Evolutionary conservation across 2,797 vertebrate genomes (phyloP).

Genomic region (Babyrousa celebensis): DNA sequence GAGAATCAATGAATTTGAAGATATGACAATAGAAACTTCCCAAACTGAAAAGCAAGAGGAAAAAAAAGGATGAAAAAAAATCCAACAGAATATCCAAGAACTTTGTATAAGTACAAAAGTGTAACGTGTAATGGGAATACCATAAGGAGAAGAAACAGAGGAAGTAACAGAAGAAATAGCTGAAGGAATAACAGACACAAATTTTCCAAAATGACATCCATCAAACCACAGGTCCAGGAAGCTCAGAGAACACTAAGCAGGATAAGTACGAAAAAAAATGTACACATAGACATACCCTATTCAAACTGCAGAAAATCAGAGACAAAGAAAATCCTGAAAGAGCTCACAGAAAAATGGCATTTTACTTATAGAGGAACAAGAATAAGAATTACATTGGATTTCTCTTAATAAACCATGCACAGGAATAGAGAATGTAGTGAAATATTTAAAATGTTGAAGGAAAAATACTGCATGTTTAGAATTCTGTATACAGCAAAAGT

Average conservation of each 20-base stretch:
- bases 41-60: background rate
- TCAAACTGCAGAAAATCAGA: conserved; percentile 15
- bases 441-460: background rate
- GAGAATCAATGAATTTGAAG: background rate
- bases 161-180: conserved; percentile 53
- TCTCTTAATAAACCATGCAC: conserved; percentile 29
- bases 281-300: background rate
- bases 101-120: background rate
- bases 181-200: background rate
- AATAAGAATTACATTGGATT: background rate
- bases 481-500: background rate
- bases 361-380: background rate
- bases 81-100: background rate
- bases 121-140: background rate
- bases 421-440: background rate
- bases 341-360: background rate
- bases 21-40: background rate
- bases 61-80: background rate
- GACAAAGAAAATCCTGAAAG: background rate
- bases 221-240: conserved; percentile 9
- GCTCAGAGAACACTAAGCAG: background rate
- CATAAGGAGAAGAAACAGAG: conserved; percentile 15
- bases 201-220: conserved; percentile 13
- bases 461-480: background rate
- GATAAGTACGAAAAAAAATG: background rate